Conservation (phyloP, 2,113 vertebrate species). For the Cynopterus brachyotis region DNA sequence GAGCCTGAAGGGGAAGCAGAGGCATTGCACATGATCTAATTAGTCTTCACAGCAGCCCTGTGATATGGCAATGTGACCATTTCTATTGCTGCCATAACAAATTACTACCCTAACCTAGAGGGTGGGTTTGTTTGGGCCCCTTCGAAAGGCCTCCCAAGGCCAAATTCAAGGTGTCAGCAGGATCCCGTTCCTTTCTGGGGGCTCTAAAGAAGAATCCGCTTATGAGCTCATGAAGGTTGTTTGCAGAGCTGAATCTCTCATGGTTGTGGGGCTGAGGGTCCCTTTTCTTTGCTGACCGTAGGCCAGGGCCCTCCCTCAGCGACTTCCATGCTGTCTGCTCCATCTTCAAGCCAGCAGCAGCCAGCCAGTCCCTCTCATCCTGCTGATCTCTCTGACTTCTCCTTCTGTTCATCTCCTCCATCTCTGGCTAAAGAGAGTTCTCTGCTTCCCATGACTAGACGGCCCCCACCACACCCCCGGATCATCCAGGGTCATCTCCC, state of each 20-base stretch:
- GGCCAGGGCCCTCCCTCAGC: background rate
- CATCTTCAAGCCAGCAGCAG: background rate
- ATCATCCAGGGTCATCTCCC: background rate
- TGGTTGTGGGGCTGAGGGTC: background rate
- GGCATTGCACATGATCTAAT: rapidly evolving
- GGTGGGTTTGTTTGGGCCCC: background rate
- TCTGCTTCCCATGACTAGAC: background rate
- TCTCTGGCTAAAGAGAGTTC: background rate
- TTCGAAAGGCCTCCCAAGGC: background rate
- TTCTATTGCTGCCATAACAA: background rate
- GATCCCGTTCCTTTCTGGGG: background rate
- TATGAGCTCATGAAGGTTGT: background rate
- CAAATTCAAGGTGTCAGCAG: background rate
- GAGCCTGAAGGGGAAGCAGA: background rate
- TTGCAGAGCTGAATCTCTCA: background rate
- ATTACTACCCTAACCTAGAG: background rate
- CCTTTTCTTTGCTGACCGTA: background rate
- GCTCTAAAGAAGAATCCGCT: background rate
- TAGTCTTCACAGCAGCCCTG: background rate
- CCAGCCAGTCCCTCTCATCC: too few species aligned
- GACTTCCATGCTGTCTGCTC: rapidly evolving
- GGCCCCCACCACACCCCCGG: background rate
- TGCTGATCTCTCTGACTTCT: background rate
- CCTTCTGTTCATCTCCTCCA: background rate
- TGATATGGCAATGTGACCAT: rapidly evolving